These are phyloP conservation scores for Metallyticus violacea DNA, from an alignment of 2,888 invertebrate genomes.

Conservation along the genomic window DNA sequence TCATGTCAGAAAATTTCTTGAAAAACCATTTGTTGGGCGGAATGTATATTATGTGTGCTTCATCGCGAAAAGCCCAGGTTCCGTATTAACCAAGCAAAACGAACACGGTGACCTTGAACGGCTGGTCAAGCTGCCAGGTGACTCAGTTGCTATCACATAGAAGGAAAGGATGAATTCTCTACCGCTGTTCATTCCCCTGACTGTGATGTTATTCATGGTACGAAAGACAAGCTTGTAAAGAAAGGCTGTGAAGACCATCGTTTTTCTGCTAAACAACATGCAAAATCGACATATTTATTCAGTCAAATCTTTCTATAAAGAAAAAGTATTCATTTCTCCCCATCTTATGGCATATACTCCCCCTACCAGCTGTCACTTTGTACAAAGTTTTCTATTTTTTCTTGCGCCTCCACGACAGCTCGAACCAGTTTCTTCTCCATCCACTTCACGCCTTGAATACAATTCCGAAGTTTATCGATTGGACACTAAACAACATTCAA, in stretches of 20 bases:
- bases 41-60: too few relatives aligned
- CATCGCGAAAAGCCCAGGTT: too few relatives aligned
- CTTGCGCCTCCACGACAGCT: conserved; percentile 2
- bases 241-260: neutral
- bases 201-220: neutral
- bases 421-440: neutral
- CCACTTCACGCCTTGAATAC: conserved; percentile 21
- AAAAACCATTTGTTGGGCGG: too few relatives aligned
- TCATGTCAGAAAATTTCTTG: too few relatives aligned
- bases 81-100: too few relatives aligned
- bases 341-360: neutral
- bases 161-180: too few relatives aligned
- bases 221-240: neutral
- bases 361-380: neutral
- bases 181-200: neutral
- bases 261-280: neutral
- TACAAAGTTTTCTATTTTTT: neutral
- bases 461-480: conserved; percentile 21
- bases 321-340: neutral
- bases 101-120: too few relatives aligned
- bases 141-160: too few relatives aligned
- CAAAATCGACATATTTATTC: neutral
- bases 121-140: too few relatives aligned
- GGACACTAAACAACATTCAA: conserved; percentile 24
- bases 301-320: too few relatives aligned